Evolutionary conservation across 2,113 vertebrate species (phyloP), one percentile per base, ranked within the genome.

Genomic region (Peromyscus californicus): DNA sequence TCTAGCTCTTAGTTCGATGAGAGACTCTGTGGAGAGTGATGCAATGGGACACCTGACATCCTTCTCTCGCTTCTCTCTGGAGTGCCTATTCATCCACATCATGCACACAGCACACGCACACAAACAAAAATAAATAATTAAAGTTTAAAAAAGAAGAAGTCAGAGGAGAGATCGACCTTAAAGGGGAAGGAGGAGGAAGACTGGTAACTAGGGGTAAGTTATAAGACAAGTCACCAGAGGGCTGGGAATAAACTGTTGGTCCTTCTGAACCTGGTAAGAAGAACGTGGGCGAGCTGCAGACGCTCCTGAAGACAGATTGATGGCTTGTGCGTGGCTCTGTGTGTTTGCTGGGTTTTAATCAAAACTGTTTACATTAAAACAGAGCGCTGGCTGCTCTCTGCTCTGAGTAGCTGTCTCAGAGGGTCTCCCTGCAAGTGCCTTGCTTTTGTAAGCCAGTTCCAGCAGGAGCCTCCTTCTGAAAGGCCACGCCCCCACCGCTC

Each of bases 401-500:
- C 42, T 57, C 26, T 42, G 67, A 29, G 42, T 57, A 51, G 19
- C 63, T 45, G 31, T 93, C 65, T 93, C 61, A 57, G 22, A 83
- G 57, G 57, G 45, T 0, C 51, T 96, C 31, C 9, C 26, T 48
- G 51, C 5, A 15, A n/a, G 39, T 45, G 19, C 85, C 89, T 67
- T 45, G 54, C 29, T 61, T 95, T 76, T 59, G n/a, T 11, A 42
- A 16, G 19, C n/a, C 15, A 10, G 19, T 39, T 59, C 80, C 39
- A 86, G 57, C 72, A 4, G 33, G 85, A 93, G 94, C 7, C 67
- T 87, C 59, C 48, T 75, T 8, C 82, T 48, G 29, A 78, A 94
- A 97, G 61, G 54, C 63, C 0, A 94, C 82, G 91, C 93, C 95
- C 93, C 95, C 67, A 61, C 19, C 0, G 13, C 91, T 84, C 82